A percentile compares a stretch with the other conserved stretches of the same genome.
Evolutionary conservation across 2,888 invertebrate species (phyloP).

Genomic region (Drosophila aldrichi): DNA sequence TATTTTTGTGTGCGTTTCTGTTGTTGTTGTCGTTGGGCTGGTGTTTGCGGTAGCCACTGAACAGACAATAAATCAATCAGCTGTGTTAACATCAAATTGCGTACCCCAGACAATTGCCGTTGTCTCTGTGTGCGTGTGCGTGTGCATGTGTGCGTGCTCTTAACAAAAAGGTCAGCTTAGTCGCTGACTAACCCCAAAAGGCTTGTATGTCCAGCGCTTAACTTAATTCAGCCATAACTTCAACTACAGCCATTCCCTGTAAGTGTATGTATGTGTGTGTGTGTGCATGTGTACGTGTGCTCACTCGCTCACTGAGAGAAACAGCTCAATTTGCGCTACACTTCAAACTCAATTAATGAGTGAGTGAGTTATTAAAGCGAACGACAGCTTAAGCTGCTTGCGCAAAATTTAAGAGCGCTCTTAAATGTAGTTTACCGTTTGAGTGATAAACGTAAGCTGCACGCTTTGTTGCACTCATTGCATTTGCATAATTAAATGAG

Average conservation of each 20-base stretch:
- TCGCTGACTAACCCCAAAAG: slow-evolving; percentile 26
- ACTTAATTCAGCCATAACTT: slow-evolving; percentile 39
- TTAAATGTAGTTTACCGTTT: slow-evolving; percentile 4
- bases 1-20: slow-evolving; percentile 22
- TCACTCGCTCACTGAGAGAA: slow-evolving; percentile 35
- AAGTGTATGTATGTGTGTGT: not conserved
- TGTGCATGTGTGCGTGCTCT: slow-evolving; percentile 26
- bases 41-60: slow-evolving; percentile 67
- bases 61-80: slow-evolving; percentile 79
- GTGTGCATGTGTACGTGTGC: not conserved
- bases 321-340: slow-evolving; percentile 1
- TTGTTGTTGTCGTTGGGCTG: slow-evolving; percentile 24
- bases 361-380: not conserved
- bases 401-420: slow-evolving; percentile 7
- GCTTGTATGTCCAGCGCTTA: slow-evolving; percentile 25
- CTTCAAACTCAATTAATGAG: slow-evolving; percentile 27
- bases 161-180: slow-evolving; percentile 50
- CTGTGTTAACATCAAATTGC: slow-evolving; percentile 78
- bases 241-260: not conserved
- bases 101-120: slow-evolving; percentile 63
- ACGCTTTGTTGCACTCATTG: slow-evolving; percentile 1
- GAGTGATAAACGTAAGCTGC: not conserved
- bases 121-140: slow-evolving; percentile 24
- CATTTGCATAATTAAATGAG: slow-evolving; percentile 1
- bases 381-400: slow-evolving; percentile 4